Base-by-base conservation (phyloP, 92 coral and sea anemone species). In the Bergia puertoricense region DNA sequence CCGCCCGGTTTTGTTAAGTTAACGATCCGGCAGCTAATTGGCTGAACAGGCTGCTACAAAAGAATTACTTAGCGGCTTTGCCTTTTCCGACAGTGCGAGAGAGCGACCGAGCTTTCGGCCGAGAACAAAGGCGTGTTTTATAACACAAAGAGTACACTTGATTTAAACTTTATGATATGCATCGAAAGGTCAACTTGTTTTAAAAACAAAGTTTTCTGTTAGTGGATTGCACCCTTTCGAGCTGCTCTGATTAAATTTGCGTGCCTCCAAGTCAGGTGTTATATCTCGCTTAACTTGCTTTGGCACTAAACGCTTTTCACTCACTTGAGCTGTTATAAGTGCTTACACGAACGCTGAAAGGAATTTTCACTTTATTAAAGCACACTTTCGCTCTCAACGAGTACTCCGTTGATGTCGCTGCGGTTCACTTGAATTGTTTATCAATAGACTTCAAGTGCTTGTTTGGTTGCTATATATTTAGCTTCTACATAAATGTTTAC, bases 111-210 rank as follows among this genome's bases (percentile, higher is more conserved):
- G 69, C 22, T 62, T 37, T 72, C 41, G 42, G 76, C 5, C 14
- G 15, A 72, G 76, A 76, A 76, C 80, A 76, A 76, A 39, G 80
- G 48, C 48, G 54, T 76, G 80, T 15, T 76, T 43, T 76, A 42
- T 42, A 23, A 42, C 8, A 75, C 22, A 74, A 74, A 39, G 45
- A 6, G 11, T 14, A 41, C 51, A 76, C 80, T 42, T 42, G 23
- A 42, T 42, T 74, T 74, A 9, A 73, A 36, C 77, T 73, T n/a
- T 74, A 39, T 74, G 45, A 74, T 43, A 74, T 74, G 78, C 44
- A 74, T 37, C 78, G 46, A 42, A 16, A 76, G 79, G 79, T 76
- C 79, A 76, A 41, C 46, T 13, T 40, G 80, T 76, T 76, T 43
- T 1, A 54, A 18, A 76, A 76, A 76, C 80, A 76, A 76, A n/a